phyloP scores from a whole-genome alignment of 2,888 invertebrate genomes.

The Chloroclysta siterata region DNA sequence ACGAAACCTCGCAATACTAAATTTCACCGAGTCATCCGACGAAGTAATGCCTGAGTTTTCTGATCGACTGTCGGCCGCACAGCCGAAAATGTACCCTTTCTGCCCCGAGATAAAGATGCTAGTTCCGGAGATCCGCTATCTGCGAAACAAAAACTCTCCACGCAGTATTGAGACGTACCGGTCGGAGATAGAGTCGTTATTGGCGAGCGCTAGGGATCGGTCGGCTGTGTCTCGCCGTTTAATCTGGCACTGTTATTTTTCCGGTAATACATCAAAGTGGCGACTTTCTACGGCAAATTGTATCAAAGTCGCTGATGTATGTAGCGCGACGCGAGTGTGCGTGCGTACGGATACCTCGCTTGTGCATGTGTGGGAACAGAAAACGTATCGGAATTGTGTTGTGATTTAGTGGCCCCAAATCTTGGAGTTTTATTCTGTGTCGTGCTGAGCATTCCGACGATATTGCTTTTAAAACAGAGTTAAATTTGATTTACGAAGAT shows the following conservation, averaged over 20 bases:
- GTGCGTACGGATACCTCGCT: constrained; percentile 10
- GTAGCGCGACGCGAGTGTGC: constrained; percentile 40
- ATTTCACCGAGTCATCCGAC: constrained; percentile 69
- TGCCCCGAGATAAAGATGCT: constrained; percentile 23
- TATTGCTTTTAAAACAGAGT: constrained; percentile 23
- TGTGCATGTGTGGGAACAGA: constrained; percentile 23
- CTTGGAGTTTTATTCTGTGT: constrained; percentile 27
- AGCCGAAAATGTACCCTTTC: constrained; percentile 29
- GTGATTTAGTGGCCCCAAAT: constrained; percentile 33
- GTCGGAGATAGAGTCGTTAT: constrained; percentile 34
- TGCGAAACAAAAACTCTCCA: constrained; percentile 34
- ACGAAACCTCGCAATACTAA: constrained; percentile 68
- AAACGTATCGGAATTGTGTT: constrained; percentile 32
- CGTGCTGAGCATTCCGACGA: constrained; percentile 27
- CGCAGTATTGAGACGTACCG: constrained; percentile 38
- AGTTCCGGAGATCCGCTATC: constrained; percentile 20
- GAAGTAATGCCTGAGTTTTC: constrained; percentile 67
- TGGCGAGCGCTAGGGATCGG: constrained; percentile 28
- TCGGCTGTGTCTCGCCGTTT: constrained; percentile 59
- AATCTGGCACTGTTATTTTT: constrained; percentile 74
- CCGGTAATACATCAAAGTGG: constrained; percentile 76
- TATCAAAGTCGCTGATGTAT: constrained; percentile 75
- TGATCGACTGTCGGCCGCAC: constrained; percentile 45
- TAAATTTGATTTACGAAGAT: constrained; percentile 19
- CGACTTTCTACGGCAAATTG: constrained; percentile 73